These are phyloP conservation scores for Zaprionus lineosus DNA, from an alignment of 2,888 invertebrate species.

Conservation along the genomic window DNA sequence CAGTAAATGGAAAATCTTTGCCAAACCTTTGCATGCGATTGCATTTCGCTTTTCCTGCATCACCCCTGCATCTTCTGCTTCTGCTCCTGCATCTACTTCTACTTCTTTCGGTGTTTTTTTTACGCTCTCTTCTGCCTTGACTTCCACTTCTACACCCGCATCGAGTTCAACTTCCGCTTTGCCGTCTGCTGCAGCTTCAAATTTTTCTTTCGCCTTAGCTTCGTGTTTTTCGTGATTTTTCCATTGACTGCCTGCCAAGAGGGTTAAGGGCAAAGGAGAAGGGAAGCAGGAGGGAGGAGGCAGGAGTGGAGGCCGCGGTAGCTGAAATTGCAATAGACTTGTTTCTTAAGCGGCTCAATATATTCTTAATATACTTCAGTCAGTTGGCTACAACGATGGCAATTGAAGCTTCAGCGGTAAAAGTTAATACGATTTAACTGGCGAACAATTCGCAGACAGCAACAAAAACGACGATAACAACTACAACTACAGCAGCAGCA, in stretches of 20 bases:
- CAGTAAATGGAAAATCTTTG: constrained; percentile 28
- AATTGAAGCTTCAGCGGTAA: constrained; percentile 55
- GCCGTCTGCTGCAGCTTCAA: too few species aligned
- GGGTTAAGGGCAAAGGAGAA: background rate
- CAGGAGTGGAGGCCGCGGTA: too few species aligned
- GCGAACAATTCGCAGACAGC: constrained; percentile 61
- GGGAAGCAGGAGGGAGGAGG: too few species aligned
- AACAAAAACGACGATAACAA: constrained; percentile 5
- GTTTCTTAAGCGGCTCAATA: constrained; percentile 73
- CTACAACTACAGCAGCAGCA: constrained; percentile 21
- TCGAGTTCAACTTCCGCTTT: too few species aligned
- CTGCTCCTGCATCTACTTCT: too few species aligned
- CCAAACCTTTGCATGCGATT: constrained; percentile 58
- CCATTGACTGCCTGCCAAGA: constrained; percentile 64
- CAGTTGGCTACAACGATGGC: constrained; percentile 55
- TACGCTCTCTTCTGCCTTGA: background rate
- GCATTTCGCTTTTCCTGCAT: constrained; percentile 31
- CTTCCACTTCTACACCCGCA: too few species aligned
- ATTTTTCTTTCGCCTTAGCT: background rate
- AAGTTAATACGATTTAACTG: constrained; percentile 75
- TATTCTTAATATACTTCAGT: constrained; percentile 74
- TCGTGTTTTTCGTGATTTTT: background rate
- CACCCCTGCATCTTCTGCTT: too few species aligned
- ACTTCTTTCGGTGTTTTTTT: too few species aligned
- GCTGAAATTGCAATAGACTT: constrained; percentile 65